Conservation (phyloP, 2,888 invertebrate species). For the Ophraella communa region DNA sequence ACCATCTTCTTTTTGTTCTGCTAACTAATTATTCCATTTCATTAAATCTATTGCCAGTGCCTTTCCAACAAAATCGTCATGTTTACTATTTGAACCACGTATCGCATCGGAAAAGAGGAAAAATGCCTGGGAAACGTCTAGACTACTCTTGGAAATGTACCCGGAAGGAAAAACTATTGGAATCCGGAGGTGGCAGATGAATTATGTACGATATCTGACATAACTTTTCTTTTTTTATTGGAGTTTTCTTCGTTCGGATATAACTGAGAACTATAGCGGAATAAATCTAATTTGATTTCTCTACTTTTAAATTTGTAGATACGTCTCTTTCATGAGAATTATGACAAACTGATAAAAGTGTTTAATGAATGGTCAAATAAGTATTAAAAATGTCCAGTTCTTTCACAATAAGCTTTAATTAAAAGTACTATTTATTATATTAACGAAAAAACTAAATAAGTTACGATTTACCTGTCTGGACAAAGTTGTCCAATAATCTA, state of each 20-base stretch:
- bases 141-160: conserved; percentile 56
- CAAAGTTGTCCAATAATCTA: no score
- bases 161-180: conserved; percentile 59
- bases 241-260: conserved; percentile 17
- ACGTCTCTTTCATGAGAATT: neutral
- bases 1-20: neutral
- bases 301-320: conserved; percentile 18
- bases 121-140: conserved; percentile 43
- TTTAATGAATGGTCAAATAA: no score
- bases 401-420: no score
- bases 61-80: conserved; percentile 21
- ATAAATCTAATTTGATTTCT: conserved; percentile 39
- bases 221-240: conserved; percentile 32
- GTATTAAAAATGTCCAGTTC: no score
- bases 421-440: no score
- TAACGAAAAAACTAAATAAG: no score
- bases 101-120: conserved; percentile 36
- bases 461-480: no score
- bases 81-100: conserved; percentile 48
- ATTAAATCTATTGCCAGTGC: conserved; percentile 31
- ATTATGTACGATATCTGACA: conserved; percentile 58
- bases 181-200: conserved; percentile 58
- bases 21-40: conserved; percentile 38
- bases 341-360: neutral
- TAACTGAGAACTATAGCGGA: conserved; percentile 3